Evolutionary conservation across 2,797 vertebrate species (phyloP).

Genomic region (Anniella stebbinsi): DNA sequence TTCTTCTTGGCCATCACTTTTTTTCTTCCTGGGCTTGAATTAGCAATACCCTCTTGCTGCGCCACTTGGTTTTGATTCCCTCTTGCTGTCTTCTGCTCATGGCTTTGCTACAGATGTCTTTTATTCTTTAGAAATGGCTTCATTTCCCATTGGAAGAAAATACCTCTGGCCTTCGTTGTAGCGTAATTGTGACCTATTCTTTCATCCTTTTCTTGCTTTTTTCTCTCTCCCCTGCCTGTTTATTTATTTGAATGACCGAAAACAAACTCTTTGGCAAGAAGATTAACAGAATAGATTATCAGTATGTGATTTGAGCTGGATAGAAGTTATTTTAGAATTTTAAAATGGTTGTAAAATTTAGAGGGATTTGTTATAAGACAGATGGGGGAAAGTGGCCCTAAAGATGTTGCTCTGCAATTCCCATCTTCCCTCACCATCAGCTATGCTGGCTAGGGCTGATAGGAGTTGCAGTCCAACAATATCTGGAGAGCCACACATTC

Average conservation of each 20-base stretch:
- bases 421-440: too few relatives aligned
- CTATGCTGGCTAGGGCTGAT: too few relatives aligned
- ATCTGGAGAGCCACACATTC: background rate
- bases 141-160: background rate
- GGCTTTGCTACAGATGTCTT: slow-evolving; percentile 28
- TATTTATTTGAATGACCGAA: slow-evolving; percentile 14
- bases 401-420: too few relatives aligned
- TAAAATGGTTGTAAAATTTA: too few relatives aligned
- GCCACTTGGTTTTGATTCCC: slow-evolving; percentile 43
- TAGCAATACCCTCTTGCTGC: slow-evolving; percentile 52
- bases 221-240: slow-evolving; percentile 9
- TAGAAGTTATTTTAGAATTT: background rate
- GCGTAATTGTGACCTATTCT: slow-evolving; percentile 34
- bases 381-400: too few relatives aligned
- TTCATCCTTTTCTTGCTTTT: slow-evolving; percentile 7
- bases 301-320: background rate
- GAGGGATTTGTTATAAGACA: background rate
- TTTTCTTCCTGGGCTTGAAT: slow-evolving; percentile 50
- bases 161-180: slow-evolving; percentile 26
- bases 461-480: too few relatives aligned
- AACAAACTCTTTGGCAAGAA: background rate
- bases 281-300: background rate
- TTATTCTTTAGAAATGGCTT: slow-evolving; percentile 33
- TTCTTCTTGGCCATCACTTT: slow-evolving; percentile 53
- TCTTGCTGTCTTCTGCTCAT: slow-evolving; percentile 53